Conservation (phyloP, 2,113 vertebrate species). For the Neodontobutis hainanensis region DNA sequence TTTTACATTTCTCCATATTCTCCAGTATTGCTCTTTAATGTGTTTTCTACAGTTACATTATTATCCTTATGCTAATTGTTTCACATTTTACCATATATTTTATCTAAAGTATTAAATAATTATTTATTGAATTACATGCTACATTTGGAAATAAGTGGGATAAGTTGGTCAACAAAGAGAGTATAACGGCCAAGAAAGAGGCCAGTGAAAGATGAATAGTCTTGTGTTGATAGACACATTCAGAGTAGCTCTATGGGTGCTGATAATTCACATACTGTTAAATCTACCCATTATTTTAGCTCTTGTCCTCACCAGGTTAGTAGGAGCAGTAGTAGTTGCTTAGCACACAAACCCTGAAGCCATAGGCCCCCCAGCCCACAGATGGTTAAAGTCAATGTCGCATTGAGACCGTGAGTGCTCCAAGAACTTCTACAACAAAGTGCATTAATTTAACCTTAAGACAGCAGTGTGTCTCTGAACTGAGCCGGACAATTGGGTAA, state of each 20-base stretch:
- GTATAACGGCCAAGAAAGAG: no score
- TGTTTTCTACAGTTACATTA: no score
- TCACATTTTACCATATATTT: no score
- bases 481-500: slow-evolving; percentile 38
- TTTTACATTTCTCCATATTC: no score
- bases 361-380: neutral
- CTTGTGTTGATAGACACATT: neutral
- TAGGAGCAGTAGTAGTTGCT: neutral
- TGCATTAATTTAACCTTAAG: slow-evolving; percentile 60
- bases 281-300: no score
- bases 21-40: no score
- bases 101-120: no score
- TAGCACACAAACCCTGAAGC: neutral
- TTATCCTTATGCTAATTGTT: no score
- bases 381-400: slow-evolving; percentile 13
- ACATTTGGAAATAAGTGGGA: no score
- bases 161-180: no score
- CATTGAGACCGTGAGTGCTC: slow-evolving; percentile 11
- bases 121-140: no score
- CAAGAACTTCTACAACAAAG: slow-evolving; percentile 40
- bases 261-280: neutral
- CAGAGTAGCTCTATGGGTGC: neutral
- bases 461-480: slow-evolving; percentile 24
- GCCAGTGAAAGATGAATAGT: no score
- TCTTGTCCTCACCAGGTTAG: neutral